A percentile compares a stretch with the other conserved stretches of the same genome.
phyloP scores from a whole-genome alignment of 2,113 vertebrate genomes.

The Trinectes maculatus region DNA sequence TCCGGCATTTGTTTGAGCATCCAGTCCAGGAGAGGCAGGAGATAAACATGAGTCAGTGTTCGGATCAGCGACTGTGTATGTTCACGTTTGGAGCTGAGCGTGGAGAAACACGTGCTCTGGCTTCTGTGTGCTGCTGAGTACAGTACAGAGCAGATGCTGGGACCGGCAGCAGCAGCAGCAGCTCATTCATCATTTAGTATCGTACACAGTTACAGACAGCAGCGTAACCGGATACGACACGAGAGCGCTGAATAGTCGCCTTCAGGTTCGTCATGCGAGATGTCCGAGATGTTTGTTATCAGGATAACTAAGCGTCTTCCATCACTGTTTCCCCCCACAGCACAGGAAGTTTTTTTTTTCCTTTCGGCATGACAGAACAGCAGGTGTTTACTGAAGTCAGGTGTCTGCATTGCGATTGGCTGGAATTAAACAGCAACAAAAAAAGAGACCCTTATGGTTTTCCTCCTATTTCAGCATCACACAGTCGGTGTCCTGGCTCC shows the following conservation, averaged over 20 bases:
- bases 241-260: neutral
- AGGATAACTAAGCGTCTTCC: no score
- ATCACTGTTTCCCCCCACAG: no score
- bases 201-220: conserved; percentile 56
- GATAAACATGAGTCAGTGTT: neutral
- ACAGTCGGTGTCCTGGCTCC: conserved; percentile 44
- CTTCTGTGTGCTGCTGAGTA: conserved; percentile 28
- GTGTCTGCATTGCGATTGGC: conserved; percentile 11
- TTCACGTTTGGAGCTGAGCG: conserved; percentile 4
- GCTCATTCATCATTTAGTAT: conserved; percentile 75
- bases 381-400: neutral
- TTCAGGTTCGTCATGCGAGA: neutral
- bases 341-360: neutral
- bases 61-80: neutral
- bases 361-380: neutral
- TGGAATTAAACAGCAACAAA: conserved; percentile 13
- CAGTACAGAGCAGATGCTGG: conserved; percentile 10
- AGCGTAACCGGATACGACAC: conserved; percentile 42
- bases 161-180: conserved; percentile 19
- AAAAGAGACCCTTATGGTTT: conserved; percentile 31
- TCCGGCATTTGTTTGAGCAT: neutral
- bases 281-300: no score
- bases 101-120: conserved; percentile 42
- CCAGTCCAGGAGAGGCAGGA: neutral
- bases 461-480: conserved; percentile 32